phyloP scores from a whole-genome alignment of 2,888 invertebrate genomes.

The Drosophila acutilabella region DNA sequence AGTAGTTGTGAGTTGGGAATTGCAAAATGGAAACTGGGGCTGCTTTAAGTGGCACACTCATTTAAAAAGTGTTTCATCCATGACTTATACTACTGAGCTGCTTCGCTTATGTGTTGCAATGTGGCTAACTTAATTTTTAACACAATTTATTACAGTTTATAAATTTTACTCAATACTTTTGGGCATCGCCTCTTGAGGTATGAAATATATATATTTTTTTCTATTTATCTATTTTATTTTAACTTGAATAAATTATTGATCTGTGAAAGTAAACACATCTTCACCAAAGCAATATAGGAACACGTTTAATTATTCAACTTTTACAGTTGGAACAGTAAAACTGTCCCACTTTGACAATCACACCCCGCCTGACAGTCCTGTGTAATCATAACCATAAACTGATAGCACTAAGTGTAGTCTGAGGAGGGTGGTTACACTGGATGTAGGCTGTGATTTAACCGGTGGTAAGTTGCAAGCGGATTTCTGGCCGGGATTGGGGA shows the following conservation, averaged over 20 bases:
- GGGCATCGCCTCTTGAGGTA: too few species aligned
- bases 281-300: too few species aligned
- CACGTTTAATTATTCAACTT: too few species aligned
- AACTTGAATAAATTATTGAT: too few species aligned
- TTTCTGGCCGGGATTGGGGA: slow-evolving; percentile 25
- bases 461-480: slow-evolving; percentile 29
- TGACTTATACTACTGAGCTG: background rate
- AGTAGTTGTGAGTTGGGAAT: slow-evolving; percentile 24
- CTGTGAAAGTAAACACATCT: too few species aligned
- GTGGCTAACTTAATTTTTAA: slow-evolving; percentile 1
- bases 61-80: background rate
- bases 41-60: slow-evolving; percentile 16
- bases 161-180: background rate
- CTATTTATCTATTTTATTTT: too few species aligned
- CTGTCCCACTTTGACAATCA: background rate
- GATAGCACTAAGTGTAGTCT: background rate
- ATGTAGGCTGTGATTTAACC: slow-evolving; percentile 7
- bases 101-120: background rate
- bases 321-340: background rate
- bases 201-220: too few species aligned
- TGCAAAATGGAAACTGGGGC: background rate
- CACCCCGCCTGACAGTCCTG: background rate
- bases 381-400: slow-evolving; percentile 1
- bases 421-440: background rate
- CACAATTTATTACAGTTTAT: background rate